Evolutionary conservation across 2,113 vertebrate species (phyloP), one percentile per base, ranked within the genome.

Genomic region (Sterrhoptilus dennistouni): DNA sequence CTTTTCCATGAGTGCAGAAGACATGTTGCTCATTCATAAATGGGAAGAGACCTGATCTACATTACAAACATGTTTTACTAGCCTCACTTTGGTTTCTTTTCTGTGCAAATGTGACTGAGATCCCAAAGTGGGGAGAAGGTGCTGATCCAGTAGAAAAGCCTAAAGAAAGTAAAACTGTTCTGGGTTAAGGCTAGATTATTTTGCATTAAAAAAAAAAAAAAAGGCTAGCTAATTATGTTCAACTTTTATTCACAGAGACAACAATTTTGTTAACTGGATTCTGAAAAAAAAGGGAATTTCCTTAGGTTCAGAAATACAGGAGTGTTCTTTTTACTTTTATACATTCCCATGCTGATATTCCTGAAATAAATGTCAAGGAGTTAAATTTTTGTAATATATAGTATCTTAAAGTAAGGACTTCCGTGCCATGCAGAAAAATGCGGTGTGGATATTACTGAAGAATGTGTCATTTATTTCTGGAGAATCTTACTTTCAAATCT

Each of bases 401-500:
- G 9, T 56, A 81, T 19, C 28, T 61, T 40, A 45, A 71, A 91
- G 33, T 16, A 84, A 87, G 64, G 10, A 6, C 14, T 57, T 92
- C 65, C n/a, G n/a, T 8, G n/a, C 28, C 28, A 61, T 18, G 36
- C 36, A 75, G 53, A 93, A 89, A 87, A 87, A 52, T 5, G 2
- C 52, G 83, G n/a, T 27, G 31, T 38, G 49, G 38, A 17, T 82
- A 76, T 42, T 18, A 69, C 28, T 66, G 42, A 84, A 47, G 60
- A 93, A 65, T 22, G 69, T 2, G 8, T 12, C 23, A 47, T 54
- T 82, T 85, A 72, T 38, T 91, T 91, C 89, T 89, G 49, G 52
- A 81, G 36, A 90, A 80, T 47, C 59, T 91, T 84, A 78, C 36
- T 91, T 96, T 72, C 75, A 82, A 72, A 91, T 61, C 66, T 80